phyloP scores from a whole-genome alignment of 2,888 invertebrate species.

The Agrochola circellaris region DNA sequence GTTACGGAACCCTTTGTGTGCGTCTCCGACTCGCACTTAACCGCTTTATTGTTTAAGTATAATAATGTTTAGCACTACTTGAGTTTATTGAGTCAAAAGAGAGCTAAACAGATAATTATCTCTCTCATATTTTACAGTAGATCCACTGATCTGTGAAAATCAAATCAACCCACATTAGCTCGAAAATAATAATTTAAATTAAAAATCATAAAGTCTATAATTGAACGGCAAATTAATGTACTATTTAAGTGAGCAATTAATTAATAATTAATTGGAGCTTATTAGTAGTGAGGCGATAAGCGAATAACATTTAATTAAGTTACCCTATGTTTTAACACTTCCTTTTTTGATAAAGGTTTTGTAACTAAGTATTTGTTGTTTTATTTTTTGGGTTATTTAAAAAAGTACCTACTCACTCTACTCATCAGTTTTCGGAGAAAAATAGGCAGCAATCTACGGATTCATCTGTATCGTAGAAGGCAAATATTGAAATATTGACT shows the following conservation, averaged over 20 bases:
- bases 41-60: not conserved
- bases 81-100: not conserved
- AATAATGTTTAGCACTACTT: not conserved
- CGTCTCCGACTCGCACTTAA: not conserved
- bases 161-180: not conserved
- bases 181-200: conserved; percentile 3
- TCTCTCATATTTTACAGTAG: not conserved
- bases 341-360: conserved; percentile 30
- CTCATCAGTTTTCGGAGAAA: not conserved
- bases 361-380: not conserved
- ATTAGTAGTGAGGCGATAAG: conserved; percentile 56
- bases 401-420: not conserved
- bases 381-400: no score
- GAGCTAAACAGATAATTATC: not conserved
- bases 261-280: conserved; percentile 44
- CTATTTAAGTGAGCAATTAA: conserved; percentile 44
- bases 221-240: conserved; percentile 26
- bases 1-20: not conserved
- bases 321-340: conserved; percentile 36
- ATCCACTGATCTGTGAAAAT: not conserved
- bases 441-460: not conserved
- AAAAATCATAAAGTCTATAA: conserved; percentile 14
- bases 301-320: conserved; percentile 33
- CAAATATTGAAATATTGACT: not conserved
- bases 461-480: not conserved